These are phyloP conservation scores for Meleagris gallopavo DNA, from an alignment of 2,113 vertebrate genomes.

Conservation along the genomic window DNA sequence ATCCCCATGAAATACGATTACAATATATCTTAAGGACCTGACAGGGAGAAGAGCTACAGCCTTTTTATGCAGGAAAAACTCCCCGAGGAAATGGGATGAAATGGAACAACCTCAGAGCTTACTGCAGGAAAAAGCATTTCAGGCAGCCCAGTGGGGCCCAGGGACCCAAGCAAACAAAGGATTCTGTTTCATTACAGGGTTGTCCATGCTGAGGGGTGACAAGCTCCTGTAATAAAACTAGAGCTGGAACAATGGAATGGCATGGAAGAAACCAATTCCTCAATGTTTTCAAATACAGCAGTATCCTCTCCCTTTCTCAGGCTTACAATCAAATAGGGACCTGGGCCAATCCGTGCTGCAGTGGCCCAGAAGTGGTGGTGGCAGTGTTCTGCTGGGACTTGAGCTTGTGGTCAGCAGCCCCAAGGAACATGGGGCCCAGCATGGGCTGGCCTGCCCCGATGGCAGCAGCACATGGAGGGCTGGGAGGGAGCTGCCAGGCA, in stretches of 20 bases:
- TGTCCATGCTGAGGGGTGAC: background rate
- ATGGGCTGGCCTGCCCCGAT: background rate
- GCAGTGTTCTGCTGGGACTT: background rate
- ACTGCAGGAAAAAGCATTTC: background rate
- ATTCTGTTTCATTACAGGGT: background rate
- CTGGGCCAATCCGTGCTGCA: background rate
- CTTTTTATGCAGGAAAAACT: slow-evolving; percentile 18
- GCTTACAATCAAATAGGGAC: background rate
- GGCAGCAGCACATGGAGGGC: background rate
- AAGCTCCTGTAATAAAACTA: background rate
- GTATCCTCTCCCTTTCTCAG: background rate
- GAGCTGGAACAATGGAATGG: slow-evolving; percentile 6
- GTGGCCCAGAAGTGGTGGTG: rapidly evolving
- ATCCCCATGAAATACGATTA: slow-evolving; percentile 29
- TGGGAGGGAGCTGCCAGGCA: background rate
- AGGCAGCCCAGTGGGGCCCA: background rate
- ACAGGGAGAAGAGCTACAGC: slow-evolving; percentile 6
- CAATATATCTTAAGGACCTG: slow-evolving; percentile 31
- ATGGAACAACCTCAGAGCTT: slow-evolving; percentile 14
- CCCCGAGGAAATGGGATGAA: background rate
- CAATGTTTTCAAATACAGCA: background rate
- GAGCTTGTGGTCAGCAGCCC: background rate
- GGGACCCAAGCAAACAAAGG: background rate
- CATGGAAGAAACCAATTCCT: background rate
- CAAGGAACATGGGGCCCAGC: background rate